Base-by-base conservation (phyloP, 2,888 invertebrate species). In the Orthonychiurus folsomi region DNA sequence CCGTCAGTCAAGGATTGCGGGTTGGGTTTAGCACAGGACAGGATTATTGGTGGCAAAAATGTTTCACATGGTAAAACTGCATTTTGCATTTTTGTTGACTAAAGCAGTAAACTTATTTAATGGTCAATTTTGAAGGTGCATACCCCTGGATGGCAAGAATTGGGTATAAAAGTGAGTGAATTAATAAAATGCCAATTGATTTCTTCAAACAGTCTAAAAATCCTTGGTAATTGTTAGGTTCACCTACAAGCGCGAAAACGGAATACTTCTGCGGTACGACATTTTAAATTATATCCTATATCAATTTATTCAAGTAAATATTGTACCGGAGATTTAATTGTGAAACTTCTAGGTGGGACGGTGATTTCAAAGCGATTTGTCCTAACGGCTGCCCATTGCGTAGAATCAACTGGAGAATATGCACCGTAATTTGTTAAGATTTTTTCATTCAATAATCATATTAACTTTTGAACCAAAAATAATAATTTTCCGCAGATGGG, bases 131-230 rank as follows among this genome's bases (percentile, higher is more conserved):
- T n/a, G n/a, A n/a, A 26, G n/a, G 59, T 23, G 37, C 24, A 25
- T 59, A 83, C 76, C 88, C 88, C 0, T 88, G 87, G 87, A 85
- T 88, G 86, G 86, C 84, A 0, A 77, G 87, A 1, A 74, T 88
- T 20, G 81, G 82, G 1, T 88, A 87, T 67, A 59, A 53, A 56
- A 66, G 69, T 68, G 63, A 50, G 37, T 50, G 26, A 24, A 21
- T 37, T 37, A 15, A 37, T 15, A 37, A 37, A 37, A 37, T 37
- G n/a, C n/a, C n/a, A n/a, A n/a, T n/a, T n/a, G n/a, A n/a, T n/a
- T n/a, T n/a, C n/a, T n/a, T n/a, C n/a, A n/a, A n/a, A n/a, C n/a
- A n/a, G n/a, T 37, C 37, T 37, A 37, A 37, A 37, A 9, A 9
- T 37, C 37, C 15, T 37, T 37, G 15, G 9, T 37, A 37, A 5